These are phyloP conservation scores for Saimiri boliviensis DNA, from an alignment of 2,113 vertebrate species.

Conservation along the genomic window DNA sequence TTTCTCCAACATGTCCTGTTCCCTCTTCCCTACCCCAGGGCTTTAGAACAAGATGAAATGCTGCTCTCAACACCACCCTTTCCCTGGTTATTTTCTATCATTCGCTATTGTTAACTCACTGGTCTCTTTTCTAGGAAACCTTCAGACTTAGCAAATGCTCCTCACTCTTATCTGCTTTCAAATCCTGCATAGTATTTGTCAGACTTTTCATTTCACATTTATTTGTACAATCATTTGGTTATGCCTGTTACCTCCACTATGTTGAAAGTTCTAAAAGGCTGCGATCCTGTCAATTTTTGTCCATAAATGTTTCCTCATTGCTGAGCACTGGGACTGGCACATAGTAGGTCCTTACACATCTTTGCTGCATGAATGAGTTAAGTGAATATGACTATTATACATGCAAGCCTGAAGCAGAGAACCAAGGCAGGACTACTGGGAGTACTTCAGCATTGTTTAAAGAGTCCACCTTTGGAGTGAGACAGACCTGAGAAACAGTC, in stretches of 20 bases:
- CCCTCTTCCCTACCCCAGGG: accelerated
- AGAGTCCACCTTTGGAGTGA: background rate
- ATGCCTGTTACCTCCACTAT: background rate
- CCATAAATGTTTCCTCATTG: background rate
- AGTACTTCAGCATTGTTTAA: background rate
- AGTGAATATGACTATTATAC: background rate
- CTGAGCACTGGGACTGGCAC: background rate
- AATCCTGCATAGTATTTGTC: background rate
- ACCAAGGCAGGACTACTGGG: background rate
- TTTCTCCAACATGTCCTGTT: background rate
- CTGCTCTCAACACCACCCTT: background rate
- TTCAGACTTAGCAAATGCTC: background rate
- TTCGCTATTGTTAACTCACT: background rate
- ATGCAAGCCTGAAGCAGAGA: background rate
- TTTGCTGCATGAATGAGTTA: background rate
- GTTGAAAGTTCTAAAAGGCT: background rate
- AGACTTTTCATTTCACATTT: background rate
- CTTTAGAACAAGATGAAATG: background rate
- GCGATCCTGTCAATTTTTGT: background rate
- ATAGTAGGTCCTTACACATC: background rate
- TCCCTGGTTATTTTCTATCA: background rate
- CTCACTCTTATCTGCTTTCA: background rate
- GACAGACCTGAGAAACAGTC: background rate
- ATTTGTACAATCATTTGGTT: background rate
- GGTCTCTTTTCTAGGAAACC: background rate